These are phyloP conservation scores for human DNA, from an alignment of 2,113 vertebrate genomes.

Conservation along the genomic window GRCh38 chr6:32812501-32813000, in stretches of 20 bases:
- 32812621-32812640: accelerated
- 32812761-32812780: neutral
- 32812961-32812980: neutral
- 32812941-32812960: neutral
- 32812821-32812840: neutral
- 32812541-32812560: neutral
- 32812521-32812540: neutral
- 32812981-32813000: neutral
- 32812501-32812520: neutral
- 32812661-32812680: neutral
- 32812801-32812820: neutral
- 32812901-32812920: neutral
- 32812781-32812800: slow-evolving; percentile 41
- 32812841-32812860: neutral
- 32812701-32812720: neutral
- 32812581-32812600: too few relatives aligned
- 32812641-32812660: neutral
- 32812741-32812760: neutral
- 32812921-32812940: neutral
- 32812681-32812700: neutral
- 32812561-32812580: too few relatives aligned
- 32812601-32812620: neutral
- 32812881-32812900: too few relatives aligned
- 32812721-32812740: neutral
- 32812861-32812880: neutral